Conservation (phyloP, 2,113 vertebrate genomes). For the Antennarius striatus region DNA sequence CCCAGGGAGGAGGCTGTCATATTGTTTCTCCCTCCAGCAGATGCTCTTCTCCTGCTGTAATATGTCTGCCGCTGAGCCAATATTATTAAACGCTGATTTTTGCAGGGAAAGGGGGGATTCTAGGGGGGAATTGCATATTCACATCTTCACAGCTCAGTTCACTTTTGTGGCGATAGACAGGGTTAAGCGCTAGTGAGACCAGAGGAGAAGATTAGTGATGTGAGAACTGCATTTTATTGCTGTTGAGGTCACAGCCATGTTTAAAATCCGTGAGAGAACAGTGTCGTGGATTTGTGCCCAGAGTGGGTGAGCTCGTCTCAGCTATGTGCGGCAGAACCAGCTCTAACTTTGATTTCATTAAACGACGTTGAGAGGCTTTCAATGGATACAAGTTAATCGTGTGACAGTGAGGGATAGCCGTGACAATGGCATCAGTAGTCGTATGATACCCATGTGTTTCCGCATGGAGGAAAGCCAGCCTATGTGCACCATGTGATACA, state of each 20-base stretch:
- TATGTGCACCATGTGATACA: conserved; percentile 66
- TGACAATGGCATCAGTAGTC: conserved; percentile 53
- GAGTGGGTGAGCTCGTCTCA: conserved; percentile 42
- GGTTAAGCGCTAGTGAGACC: conserved; percentile 71
- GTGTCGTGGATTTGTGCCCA: conserved; percentile 42
- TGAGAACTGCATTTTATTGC: conserved; percentile 76
- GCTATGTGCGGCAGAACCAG: conserved; percentile 36
- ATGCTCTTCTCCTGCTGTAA: conserved; percentile 68
- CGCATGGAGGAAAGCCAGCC: conserved; percentile 45
- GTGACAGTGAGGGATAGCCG: conserved; percentile 32
- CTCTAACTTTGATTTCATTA: conserved; percentile 63
- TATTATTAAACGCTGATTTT: conserved; percentile 63
- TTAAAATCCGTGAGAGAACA: conserved; percentile 69
- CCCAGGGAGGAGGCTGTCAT: conserved; percentile 58
- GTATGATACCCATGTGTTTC: conserved; percentile 49
- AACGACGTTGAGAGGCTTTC: conserved; percentile 38
- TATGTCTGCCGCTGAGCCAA: conserved; percentile 69
- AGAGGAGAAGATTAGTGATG: conserved; percentile 67
- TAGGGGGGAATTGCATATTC: conserved; percentile 23
- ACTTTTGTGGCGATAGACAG: conserved; percentile 59
- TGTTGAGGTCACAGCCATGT: conserved; percentile 73
- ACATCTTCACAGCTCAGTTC: conserved; percentile 57
- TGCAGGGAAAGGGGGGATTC: conserved; percentile 2
- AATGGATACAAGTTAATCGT: conserved; percentile 43
- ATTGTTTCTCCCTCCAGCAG: conserved; percentile 72